Conservation (phyloP, 2,888 invertebrate genomes). For the Halocaridina rubra region DNA sequence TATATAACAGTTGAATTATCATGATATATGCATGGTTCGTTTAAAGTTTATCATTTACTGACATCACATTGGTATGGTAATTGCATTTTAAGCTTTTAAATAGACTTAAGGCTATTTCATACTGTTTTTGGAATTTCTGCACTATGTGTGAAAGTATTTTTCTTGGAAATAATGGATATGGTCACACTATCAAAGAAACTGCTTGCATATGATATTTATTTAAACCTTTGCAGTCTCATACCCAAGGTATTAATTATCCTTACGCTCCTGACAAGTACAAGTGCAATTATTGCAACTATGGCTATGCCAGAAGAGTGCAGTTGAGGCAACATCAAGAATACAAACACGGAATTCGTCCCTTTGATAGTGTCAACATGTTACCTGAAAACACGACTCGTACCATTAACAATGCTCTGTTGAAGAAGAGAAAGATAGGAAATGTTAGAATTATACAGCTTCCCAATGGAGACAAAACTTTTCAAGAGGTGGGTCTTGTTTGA, state of each 20-base stretch:
- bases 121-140: too few species aligned
- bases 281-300: conserved; percentile 73
- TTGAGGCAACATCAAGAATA: conserved; percentile 74
- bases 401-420: conserved; percentile 43
- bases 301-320: conserved; percentile 72
- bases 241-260: conserved; percentile 71
- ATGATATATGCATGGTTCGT: too few species aligned
- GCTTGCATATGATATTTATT: too few species aligned
- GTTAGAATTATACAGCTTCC: conserved; percentile 67
- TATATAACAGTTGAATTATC: too few species aligned
- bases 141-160: too few species aligned
- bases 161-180: too few species aligned
- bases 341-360: conserved; percentile 72
- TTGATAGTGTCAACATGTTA: conserved; percentile 63
- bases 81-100: too few species aligned
- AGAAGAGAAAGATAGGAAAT: conserved; percentile 65
- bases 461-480: conserved; percentile 67
- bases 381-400: conserved; percentile 49
- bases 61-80: too few species aligned
- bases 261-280: conserved; percentile 67
- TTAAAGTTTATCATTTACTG: too few species aligned
- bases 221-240: conserved; percentile 70
- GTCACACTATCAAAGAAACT: too few species aligned
- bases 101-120: too few species aligned
- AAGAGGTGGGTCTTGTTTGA: too few species aligned